phyloP scores from a whole-genome alignment of 2,888 invertebrate genomes.

The Calliopum simillimum region DNA sequence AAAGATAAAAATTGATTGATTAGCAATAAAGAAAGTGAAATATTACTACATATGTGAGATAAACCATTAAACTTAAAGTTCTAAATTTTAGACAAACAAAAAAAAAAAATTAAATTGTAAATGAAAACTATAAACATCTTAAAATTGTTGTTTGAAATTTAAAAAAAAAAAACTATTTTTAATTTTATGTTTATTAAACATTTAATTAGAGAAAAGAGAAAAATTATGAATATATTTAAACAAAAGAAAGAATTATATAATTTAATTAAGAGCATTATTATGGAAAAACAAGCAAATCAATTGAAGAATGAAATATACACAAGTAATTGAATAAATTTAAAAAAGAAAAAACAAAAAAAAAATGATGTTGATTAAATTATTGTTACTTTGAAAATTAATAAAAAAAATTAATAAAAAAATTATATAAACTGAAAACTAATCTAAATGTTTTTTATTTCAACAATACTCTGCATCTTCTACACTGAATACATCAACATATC shows the following conservation, averaged over 20 bases:
- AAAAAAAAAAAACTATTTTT: slow-evolving; percentile 20
- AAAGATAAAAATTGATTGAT: not conserved
- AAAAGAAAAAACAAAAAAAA: slow-evolving; percentile 31
- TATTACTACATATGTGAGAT: not conserved
- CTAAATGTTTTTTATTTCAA: slow-evolving; percentile 47
- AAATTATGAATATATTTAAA: slow-evolving; percentile 46
- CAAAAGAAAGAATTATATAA: slow-evolving; percentile 45
- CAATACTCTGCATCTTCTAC: not conserved
- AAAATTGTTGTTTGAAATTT: slow-evolving; percentile 27
- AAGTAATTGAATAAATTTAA: slow-evolving; percentile 24
- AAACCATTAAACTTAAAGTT: slow-evolving; percentile 3
- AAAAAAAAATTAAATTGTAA: slow-evolving; percentile 27
- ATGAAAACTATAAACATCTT: slow-evolving; percentile 23
- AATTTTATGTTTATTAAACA: slow-evolving; percentile 36
- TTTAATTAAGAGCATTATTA: slow-evolving; percentile 37
- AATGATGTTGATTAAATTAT: slow-evolving; percentile 36
- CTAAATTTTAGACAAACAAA: slow-evolving; percentile 22
- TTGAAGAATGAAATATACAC: slow-evolving; percentile 46
- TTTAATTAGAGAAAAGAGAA: slow-evolving; percentile 46
- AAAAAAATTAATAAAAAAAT: slow-evolving; percentile 47
- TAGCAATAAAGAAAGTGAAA: slow-evolving; percentile 15
- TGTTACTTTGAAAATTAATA: slow-evolving; percentile 64
- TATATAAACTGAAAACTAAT: slow-evolving; percentile 55
- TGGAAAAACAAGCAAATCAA: slow-evolving; percentile 42
- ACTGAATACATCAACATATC: not conserved